Base-by-base conservation (phyloP, 2,888 invertebrate genomes). In the Dicyrtomina minuta region DNA sequence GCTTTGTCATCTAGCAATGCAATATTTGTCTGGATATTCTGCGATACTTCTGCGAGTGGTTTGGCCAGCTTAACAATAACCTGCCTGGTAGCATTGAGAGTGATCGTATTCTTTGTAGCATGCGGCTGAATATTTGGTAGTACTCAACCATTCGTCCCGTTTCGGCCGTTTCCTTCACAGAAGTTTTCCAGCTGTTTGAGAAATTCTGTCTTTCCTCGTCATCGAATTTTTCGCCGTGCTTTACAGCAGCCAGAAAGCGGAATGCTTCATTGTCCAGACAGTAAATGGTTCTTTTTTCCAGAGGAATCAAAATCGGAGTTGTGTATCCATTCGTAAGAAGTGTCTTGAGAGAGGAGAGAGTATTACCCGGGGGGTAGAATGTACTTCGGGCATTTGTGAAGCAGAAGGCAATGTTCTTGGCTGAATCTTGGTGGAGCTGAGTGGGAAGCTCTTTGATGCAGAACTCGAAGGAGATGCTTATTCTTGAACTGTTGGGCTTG, bases 211-310 rank as follows among this genome's bases (percentile, higher is more conserved):
- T 20, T 15, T 74, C 71, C 1, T 66, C 69, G 0, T 41, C 66
- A 0, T 44, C 0, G 49, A 75, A 75, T 12, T 55, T 59, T 12
- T 71, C 55, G 0, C 64, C 67, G 41, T 70, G 59, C 17, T 72
- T 74, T 0, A 68, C 6, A 0, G 76, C 76, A 12, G 65, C 66
- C n/a, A 76, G 56, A 62, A 69, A 76, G 2, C 76, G 59, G 17
- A 68, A 55, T 0, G 76, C n/a, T n/a, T n/a, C n/a, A n/a, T n/a
- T n/a, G n/a, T n/a, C n/a, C n/a, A n/a, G n/a, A n/a, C n/a, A n/a
- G 13, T 43, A 12, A 15, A 43, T 43, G 13, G 43, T 43, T 43
- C 43, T 10, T 10, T 10, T 43, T 8, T 43, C 8, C 13, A 43
- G 43, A n/a, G n/a, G n/a, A n/a, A n/a, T n/a, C n/a, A n/a, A n/a